Evolutionary conservation across 2,888 invertebrate species (phyloP).

Genomic region (Lasioglossum pauxillum): DNA sequence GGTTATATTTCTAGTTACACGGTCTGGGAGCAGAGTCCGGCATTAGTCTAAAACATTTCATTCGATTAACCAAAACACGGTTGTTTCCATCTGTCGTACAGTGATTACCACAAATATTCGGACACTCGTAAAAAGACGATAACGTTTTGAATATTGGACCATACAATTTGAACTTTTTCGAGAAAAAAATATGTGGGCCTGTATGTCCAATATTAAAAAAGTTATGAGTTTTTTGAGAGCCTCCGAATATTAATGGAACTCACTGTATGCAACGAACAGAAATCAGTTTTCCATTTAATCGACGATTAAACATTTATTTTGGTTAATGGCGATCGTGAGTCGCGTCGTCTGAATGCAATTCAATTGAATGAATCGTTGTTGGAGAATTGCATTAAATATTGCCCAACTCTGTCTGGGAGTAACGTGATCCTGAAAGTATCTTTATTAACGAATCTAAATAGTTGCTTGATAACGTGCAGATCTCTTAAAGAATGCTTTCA

Average conservation of each 20-base stretch:
- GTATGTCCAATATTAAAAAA: too few species aligned
- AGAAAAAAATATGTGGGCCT: too few species aligned
- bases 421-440: conserved; percentile 43
- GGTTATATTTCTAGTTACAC: conserved; percentile 52
- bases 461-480: background rate
- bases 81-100: background rate
- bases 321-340: background rate
- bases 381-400: background rate
- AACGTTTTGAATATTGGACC: too few species aligned
- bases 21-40: conserved; percentile 9
- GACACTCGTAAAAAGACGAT: too few species aligned
- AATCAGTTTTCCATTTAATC: background rate
- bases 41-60: background rate
- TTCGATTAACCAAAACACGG: background rate
- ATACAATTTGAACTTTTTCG: too few species aligned
- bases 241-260: too few species aligned
- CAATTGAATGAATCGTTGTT: background rate
- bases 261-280: background rate
- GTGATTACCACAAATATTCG: too few species aligned
- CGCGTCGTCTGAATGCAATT: background rate
- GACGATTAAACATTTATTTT: background rate
- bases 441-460: conserved; percentile 25
- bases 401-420: conserved; percentile 13
- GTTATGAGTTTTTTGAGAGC: too few species aligned
- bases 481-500: conserved; percentile 19